Percentiles rank a stretch among this genome's conserved stretches.
Evolutionary conservation across 2,888 invertebrate genomes (phyloP).

Genomic region (Euphydryas editha): DNA sequence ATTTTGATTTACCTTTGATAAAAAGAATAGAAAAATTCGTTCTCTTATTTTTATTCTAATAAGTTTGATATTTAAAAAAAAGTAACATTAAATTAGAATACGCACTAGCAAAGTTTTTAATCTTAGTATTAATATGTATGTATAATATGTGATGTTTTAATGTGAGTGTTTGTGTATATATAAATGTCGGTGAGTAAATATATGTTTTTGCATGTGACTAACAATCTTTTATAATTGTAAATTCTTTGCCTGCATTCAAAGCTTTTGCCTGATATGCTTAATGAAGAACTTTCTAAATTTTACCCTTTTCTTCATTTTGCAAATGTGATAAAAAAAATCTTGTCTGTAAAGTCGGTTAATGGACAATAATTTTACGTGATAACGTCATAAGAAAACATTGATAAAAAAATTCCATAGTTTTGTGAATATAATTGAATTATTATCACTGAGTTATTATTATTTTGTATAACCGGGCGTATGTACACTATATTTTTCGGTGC

Average conservation of each 20-base stretch:
- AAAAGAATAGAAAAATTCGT: neutral
- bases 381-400: too few species aligned
- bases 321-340: neutral
- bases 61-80: neutral
- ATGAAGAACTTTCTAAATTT: neutral
- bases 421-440: too few species aligned
- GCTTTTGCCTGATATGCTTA: neutral
- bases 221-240: neutral
- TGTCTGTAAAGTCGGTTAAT: too few species aligned
- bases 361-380: too few species aligned
- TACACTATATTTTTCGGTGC: too few species aligned
- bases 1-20: neutral
- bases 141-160: slow-evolving; percentile 14
- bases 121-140: neutral
- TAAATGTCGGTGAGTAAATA: slow-evolving; percentile 34
- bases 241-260: neutral
- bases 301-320: neutral
- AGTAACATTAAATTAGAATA: neutral
- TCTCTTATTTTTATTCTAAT: neutral
- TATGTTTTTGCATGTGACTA: slow-evolving; percentile 22
- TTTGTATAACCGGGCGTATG: too few species aligned
- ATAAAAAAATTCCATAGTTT: too few species aligned
- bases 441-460: too few species aligned
- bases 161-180: slow-evolving; percentile 35
- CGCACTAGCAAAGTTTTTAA: neutral